Evolutionary conservation across 2,113 vertebrate genomes (phyloP), one percentile per base, ranked within the genome.

Genomic region (Chionomys nivalis): DNA sequence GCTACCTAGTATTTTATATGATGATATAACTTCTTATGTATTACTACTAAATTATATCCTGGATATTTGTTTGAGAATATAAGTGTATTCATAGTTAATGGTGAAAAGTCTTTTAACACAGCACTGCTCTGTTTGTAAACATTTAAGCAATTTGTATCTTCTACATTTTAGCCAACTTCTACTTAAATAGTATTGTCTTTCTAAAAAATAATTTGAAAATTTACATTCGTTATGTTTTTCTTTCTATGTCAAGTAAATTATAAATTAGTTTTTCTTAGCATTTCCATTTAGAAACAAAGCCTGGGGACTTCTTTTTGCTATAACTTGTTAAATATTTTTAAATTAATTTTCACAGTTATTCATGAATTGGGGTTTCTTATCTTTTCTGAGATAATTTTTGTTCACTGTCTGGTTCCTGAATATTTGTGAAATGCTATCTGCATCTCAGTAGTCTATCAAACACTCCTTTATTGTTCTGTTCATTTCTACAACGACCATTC

Each of bases 281-380:
- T 82, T 91, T 10, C 14, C 75, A 55, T 85, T 87, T 78, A 47
- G 76, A 96, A 96, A 90, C 49, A 79, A 21, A 66, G 5, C 87
- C 21, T 92, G 36, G 0, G 73, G 63, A 88, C 66, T 89, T 73
- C 12, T 63, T 92, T 96, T 88, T 82, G 13, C 36, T 44, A 52
- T 42, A 58, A 0, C 5, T 76, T 95, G 87, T n/a, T 31, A 42
- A 86, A 91, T 73, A 87, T n/a, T 55, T 88, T 95, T 85, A 58
- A 81, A 89, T 87, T 49, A 85, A n/a, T 63, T 72, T 95, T 91
- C 24, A 78, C 83, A 73, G 9, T 36, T 93, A 70, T 68, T 95
- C 31, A 89, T 83, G 31, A 86, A 42, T 2, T 85, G 75, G 28
- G 81, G 7, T 86, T 90, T 86, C 31, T 70, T 33, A 13, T 93